Evolutionary conservation across 2,113 vertebrate genomes (phyloP).

Genomic region (Chrysemys picta): DNA sequence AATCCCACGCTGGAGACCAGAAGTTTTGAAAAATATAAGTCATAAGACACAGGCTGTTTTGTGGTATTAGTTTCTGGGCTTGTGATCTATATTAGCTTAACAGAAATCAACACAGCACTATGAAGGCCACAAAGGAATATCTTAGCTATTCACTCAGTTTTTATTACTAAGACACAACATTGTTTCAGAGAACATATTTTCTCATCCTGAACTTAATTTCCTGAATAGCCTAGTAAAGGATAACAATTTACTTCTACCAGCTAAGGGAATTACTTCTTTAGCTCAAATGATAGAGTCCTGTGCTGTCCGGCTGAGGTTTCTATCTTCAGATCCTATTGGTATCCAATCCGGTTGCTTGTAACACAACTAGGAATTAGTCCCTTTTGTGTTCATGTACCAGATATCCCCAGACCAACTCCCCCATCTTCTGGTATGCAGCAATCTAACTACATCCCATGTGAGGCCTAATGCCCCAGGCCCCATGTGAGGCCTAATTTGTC

Average conservation of each 20-base stretch:
- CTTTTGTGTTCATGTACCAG: not conserved
- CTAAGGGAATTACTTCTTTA: fast-evolving
- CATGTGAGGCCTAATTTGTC: not conserved
- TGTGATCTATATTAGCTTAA: not conserved
- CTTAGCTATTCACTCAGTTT: not conserved
- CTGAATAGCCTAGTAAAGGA: not conserved
- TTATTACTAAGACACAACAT: not conserved
- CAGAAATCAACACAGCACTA: not conserved
- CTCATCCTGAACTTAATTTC: not conserved
- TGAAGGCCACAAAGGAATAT: not conserved
- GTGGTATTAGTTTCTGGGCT: not conserved
- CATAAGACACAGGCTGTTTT: not conserved
- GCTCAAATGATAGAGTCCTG: not conserved
- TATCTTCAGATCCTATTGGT: not conserved
- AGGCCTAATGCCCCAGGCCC: not conserved
- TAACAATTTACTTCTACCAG: not conserved
- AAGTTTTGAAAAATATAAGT: not conserved
- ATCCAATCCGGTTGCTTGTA: not conserved
- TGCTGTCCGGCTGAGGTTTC: not conserved
- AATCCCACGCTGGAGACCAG: not conserved
- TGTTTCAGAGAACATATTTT: not conserved
- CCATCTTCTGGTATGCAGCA: not conserved
- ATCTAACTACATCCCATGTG: not conserved
- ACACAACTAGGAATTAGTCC: not conserved
- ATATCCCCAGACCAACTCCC: not conserved